Evolutionary conservation across 2,113 vertebrate species (phyloP), one percentile per base, ranked within the genome.

Genomic region (Dromas ardeola): DNA sequence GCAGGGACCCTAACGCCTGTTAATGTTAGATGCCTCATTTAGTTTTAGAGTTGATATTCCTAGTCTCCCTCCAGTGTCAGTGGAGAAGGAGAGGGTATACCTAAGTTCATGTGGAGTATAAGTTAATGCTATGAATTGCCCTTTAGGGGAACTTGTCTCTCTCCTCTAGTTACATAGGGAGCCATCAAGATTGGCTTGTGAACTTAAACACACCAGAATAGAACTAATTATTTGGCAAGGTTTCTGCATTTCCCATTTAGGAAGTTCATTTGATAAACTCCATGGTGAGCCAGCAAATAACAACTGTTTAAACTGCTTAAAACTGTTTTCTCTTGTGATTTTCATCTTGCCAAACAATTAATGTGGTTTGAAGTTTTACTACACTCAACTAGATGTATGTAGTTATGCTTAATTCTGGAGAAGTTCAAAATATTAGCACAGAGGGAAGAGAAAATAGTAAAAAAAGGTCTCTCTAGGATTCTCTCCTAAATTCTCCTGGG

Each of bases 191-290:
- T 3, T 72, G 58, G 14, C 71, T 86, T 65, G 18, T 69, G 71
- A 95, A 83, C 23, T 59, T 77, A 93, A 82, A 82, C 32, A 80
- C 32, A 93, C 13, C 29, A 87, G 50, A 89, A 93, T 5, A 78
- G 53, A 93, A 30, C 34, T 79, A 79, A 95, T 73, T 88, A 73
- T 70, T 88, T 95, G 80, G 58, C 74, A 65, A 62, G 21, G 69
- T 20, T 79, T 94, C 86, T 59, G 43, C 65, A 80, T 73, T 90
- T 88, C 70, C 58, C n/a, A 74, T 93, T 85, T 70, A 95, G 43
- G 72, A 95, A 92, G 73, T 38, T 95, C 38, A 67, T 66, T 86
- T 77, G 49, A 93, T 76, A 86, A 96, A 94, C 59, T 83, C 22
- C 1, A 5, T 9, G 10, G 32, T 66, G 18, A 95, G 81, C 32